A percentile compares a stretch with the other conserved stretches of the same genome.
Evolutionary conservation across 2,797 vertebrate species (phyloP).

Genomic region (Podarcis siculus): DNA sequence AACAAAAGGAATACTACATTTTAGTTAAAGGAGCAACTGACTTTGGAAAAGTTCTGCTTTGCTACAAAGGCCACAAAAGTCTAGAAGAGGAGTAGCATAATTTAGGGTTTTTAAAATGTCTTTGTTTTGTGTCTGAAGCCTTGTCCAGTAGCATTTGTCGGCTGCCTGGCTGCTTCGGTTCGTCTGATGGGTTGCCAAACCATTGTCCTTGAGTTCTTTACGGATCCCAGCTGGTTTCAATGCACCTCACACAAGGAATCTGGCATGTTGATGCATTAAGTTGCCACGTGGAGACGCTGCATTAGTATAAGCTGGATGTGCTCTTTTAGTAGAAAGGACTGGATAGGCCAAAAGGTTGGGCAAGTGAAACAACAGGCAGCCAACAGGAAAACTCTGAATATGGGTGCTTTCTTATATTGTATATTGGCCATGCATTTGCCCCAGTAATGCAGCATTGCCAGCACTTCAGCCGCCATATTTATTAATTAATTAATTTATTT

Average conservation of each 20-base stretch:
- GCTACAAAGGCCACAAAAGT: not conserved
- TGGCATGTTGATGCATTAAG: not conserved
- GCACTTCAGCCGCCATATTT: not conserved
- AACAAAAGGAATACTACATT: not conserved
- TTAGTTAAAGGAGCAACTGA: not conserved
- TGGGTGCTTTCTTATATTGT: not conserved
- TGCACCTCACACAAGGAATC: not conserved
- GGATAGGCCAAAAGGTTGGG: not conserved
- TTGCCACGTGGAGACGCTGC: not conserved
- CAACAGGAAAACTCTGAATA: not conserved
- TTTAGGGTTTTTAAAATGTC: not conserved
- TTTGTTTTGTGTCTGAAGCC: not conserved
- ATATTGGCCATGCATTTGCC: not conserved
- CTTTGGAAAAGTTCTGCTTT: not conserved
- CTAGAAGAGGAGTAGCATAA: not conserved
- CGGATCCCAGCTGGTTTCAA: not conserved
- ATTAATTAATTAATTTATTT: not conserved
- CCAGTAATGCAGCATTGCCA: not conserved
- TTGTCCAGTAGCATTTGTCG: not conserved
- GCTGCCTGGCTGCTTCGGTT: not conserved
- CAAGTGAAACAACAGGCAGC: not conserved
- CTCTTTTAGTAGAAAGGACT: not conserved
- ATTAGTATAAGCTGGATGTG: not conserved
- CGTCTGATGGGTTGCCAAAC: not conserved
- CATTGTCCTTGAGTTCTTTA: not conserved